Evolutionary conservation across 2,888 invertebrate genomes (phyloP).

Genomic region (Julus scandinavius): DNA sequence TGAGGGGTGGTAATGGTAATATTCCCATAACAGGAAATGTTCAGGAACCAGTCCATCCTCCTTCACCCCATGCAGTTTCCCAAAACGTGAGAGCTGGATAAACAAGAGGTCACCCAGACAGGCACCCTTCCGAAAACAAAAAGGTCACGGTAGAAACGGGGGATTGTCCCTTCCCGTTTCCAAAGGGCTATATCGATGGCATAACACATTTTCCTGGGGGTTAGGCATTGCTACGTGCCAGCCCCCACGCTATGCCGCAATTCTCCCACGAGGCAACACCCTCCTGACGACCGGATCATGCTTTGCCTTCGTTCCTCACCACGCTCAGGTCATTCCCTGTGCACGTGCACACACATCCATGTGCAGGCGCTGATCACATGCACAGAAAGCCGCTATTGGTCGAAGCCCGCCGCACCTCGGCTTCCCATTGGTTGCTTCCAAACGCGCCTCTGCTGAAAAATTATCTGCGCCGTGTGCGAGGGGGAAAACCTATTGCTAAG

Average conservation of each 20-base stretch:
- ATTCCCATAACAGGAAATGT: neutral
- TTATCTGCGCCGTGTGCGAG: neutral
- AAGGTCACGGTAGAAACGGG: neutral
- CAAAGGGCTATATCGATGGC: no score
- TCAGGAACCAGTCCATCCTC: neutral
- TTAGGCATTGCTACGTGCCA: neutral
- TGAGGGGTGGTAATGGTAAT: no score
- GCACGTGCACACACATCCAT: conserved; percentile 55
- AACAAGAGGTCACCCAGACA: neutral
- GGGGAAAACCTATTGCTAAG: neutral
- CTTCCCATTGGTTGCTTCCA: neutral
- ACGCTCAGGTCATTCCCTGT: conserved; percentile 57
- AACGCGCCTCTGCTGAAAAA: conserved; percentile 32
- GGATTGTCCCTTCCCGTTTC: neutral
- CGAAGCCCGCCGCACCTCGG: conserved; percentile 67
- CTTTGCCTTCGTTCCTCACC: conserved; percentile 43
- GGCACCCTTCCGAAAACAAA: neutral
- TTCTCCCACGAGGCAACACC: conserved; percentile 10
- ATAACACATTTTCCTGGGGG: neutral
- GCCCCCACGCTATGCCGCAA: neutral
- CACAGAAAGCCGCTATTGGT: conserved; percentile 71
- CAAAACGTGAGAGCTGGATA: neutral
- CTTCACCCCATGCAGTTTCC: neutral
- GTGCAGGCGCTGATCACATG: conserved; percentile 57
- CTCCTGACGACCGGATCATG: neutral